Base-by-base conservation (phyloP, 2,888 invertebrate species). In the Oscheius sp. region DNA sequence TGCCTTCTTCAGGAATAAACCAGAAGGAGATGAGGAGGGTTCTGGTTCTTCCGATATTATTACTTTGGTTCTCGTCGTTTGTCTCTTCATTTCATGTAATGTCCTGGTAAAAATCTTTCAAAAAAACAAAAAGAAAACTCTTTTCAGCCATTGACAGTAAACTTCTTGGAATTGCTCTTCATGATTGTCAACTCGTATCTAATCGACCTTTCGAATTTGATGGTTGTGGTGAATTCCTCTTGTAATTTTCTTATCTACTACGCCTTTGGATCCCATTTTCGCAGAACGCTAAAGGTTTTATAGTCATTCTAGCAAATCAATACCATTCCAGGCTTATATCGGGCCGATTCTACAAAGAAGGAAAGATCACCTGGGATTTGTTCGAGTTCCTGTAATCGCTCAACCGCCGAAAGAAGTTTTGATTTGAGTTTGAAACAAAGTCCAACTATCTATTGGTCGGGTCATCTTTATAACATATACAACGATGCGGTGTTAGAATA, bases 181-280 rank as follows among this genome's bases (percentile, higher is more conserved):
- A 71, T 70, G 17, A 71, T 81, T 12, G 79, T 79, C 69, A 83
- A 84, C 69, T 69, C 82, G 23, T 84, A 84, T 45, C 75, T 84
- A 8, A 81, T 84, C 58, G 84, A 84, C 52, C 67, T 84, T 25
- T 83, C 83, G 15, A 84, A 84, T 61, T 65, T 84, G 0, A 84
- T 84, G 83, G 84, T 84, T 1, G 74, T 84, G 5, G 72, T 84
- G 34, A 84, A 84, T 58, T 82, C 82, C 0, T 82, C 82, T 0
- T 83, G 83, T 72, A 84, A 84, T 66, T 84, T 84, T 42, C 55
- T 82, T 64, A 84, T 84, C 70, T 84, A 84, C 71, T 84, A 83
- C 71, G 79, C 82, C 3, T 84, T 84, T 61, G 82, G 84, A 3
- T 73, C 76, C 6, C 76, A 81, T 46, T 84, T 84, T 72, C 77